These are phyloP conservation scores for Mesocricetus auratus DNA, from an alignment of 2,113 vertebrate species.

Conservation along the genomic window DNA sequence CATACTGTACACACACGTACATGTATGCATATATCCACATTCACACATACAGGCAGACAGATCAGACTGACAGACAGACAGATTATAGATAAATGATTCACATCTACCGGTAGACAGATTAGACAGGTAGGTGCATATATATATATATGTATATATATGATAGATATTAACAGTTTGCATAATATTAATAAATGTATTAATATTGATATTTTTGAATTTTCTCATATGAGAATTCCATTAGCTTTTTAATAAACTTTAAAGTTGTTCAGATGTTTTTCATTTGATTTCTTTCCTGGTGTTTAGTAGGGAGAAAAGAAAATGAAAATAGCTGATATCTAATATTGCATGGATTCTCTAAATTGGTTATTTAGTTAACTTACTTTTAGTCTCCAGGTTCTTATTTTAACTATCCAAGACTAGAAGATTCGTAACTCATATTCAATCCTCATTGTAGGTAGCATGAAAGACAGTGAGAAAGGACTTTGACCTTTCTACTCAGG, in stretches of 20 bases:
- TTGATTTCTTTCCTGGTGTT: not conserved
- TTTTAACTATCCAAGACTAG: not conserved
- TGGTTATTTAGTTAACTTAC: not conserved
- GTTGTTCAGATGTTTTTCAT: not conserved
- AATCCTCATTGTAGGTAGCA: not conserved
- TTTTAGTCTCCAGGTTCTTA: not conserved
- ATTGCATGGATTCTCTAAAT: constrained; percentile 8
- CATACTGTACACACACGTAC: not conserved
- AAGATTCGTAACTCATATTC: not conserved
- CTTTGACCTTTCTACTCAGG: not conserved
- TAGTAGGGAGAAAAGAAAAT: not conserved
- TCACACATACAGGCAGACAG: not conserved
- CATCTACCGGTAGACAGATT: too few relatives aligned
- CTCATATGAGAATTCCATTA: not conserved
- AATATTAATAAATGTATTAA: not conserved
- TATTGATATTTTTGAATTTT: constrained; percentile 34
- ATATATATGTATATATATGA: not conserved
- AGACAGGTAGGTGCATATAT: not conserved
- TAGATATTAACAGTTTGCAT: not conserved
- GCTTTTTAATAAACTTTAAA: not conserved
- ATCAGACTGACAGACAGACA: too few relatives aligned
- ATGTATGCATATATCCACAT: not conserved
- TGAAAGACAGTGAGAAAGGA: not conserved
- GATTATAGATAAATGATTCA: not conserved
- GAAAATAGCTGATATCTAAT: not conserved